Evolutionary conservation across 92 coral and sea anemone species (phyloP), one percentile per base, ranked within the genome.

Genomic region (Scolanthus callimorphus): DNA sequence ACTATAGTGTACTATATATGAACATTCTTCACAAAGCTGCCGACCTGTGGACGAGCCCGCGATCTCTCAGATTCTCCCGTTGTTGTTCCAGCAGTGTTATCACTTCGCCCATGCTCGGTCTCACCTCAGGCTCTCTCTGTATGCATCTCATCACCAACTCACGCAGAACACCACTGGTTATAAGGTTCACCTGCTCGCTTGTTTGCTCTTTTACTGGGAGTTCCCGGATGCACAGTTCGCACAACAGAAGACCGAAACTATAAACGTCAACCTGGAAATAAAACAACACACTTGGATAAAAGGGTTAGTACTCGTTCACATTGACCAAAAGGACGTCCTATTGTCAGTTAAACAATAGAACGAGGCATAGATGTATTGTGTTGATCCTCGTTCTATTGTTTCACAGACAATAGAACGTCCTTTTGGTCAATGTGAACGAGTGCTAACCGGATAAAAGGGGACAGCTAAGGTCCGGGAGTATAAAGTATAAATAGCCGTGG

Each of bases 221-320:
- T 52, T 91, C 97, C 22, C 97, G 84, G 62, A 84, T 74, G 53
- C 96, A 91, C 92, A 91, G 76, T 61, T 91, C 97, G 31, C 96
- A 88, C 54, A 91, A 57, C 11, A 91, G 83, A 27, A 91, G 49
- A 10, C 97, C 97, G 52, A 83, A 91, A 51, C 97, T 91, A 79
- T 76, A 91, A 19, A 91, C 91, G 60, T 91, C 97, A 41, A 82
- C 90, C 96, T 91, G 60, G 29, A 10, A 30, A 24, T 13, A 55
- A 67, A 39, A 10, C 20, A 10, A 21, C 26, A 54, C 3, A n/a
- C n/a, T n/a, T n/a, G n/a, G 0, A 39, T 10, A 25, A 50, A n/a
- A n/a, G n/a, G n/a, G n/a, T n/a, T n/a, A n/a, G n/a, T n/a, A n/a
- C n/a, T n/a, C n/a, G n/a, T n/a, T n/a, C n/a, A n/a, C n/a, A n/a